A percentile compares a stretch with the other conserved stretches of the same genome.
Conservation (phyloP, 2,113 vertebrate species). For the Platichthys stellatus region DNA sequence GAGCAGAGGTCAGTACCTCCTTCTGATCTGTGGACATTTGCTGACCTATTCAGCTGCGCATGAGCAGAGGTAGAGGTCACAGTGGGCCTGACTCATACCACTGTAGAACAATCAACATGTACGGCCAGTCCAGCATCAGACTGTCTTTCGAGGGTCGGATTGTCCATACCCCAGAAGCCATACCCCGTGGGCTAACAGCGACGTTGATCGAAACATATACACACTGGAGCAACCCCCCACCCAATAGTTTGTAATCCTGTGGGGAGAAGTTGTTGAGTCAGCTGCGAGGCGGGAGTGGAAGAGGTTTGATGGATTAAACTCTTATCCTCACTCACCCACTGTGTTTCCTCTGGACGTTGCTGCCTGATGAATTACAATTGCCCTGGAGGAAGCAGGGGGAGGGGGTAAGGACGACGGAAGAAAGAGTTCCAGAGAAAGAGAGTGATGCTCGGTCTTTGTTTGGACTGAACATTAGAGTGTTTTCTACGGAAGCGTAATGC, state of each 20-base stretch:
- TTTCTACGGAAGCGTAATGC: not conserved
- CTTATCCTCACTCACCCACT: slow-evolving; percentile 66
- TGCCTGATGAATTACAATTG: slow-evolving; percentile 69
- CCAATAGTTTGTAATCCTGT: slow-evolving; percentile 54
- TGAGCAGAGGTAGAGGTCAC: too few relatives aligned
- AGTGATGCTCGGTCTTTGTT: slow-evolving; percentile 39
- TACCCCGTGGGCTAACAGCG: slow-evolving; percentile 15
- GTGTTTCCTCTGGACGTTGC: slow-evolving; percentile 41
- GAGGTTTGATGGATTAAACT: slow-evolving; percentile 79
- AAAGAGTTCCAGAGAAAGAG: slow-evolving; percentile 42
- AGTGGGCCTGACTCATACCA: slow-evolving; percentile 33
- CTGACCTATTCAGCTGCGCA: slow-evolving; percentile 22
- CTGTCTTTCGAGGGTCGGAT: slow-evolving; percentile 1
- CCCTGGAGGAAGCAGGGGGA: slow-evolving; percentile 37
- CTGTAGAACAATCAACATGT: slow-evolving; percentile 17
- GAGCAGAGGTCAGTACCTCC: slow-evolving; percentile 9
- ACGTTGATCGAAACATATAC: slow-evolving; percentile 1
- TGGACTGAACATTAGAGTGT: slow-evolving; percentile 36
- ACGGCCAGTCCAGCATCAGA: not conserved
- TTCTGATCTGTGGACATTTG: slow-evolving; percentile 17
- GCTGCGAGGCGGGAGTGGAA: slow-evolving; percentile 56
- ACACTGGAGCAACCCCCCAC: too few relatives aligned
- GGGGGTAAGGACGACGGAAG: slow-evolving; percentile 18
- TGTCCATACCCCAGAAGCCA: slow-evolving; percentile 9
- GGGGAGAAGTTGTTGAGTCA: slow-evolving; percentile 70